Conservation (phyloP, 2,888 invertebrate species). For the Choristoneura rosaceana region DNA sequence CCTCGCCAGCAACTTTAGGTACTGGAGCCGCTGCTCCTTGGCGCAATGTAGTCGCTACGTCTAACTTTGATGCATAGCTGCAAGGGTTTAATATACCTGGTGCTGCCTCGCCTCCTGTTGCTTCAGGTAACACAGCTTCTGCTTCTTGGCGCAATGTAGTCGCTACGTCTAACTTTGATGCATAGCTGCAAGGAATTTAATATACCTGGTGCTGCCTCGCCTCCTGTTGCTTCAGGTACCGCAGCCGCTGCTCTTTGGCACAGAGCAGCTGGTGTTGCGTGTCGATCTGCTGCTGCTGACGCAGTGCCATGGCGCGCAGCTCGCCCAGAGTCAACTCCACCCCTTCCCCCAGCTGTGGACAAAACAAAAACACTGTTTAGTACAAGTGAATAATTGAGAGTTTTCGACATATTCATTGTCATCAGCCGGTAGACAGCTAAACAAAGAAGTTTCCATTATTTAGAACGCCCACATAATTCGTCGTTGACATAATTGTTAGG, state of each 20-base stretch:
- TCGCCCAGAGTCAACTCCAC: slow-evolving; percentile 96
- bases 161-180: slow-evolving; percentile 87
- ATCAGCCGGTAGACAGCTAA: no score
- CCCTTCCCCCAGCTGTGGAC: slow-evolving; percentile 93
- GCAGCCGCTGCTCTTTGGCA: slow-evolving; percentile 96
- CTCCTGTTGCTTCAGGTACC: slow-evolving; percentile 97
- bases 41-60: slow-evolving; percentile 88
- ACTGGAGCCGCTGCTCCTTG: slow-evolving; percentile 96
- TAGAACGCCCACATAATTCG: no score
- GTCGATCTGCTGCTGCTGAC: slow-evolving; percentile 99
- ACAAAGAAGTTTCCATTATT: no score
- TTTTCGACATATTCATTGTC: no score
- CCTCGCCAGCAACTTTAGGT: slow-evolving; percentile 95
- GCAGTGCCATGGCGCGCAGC: slow-evolving; percentile 98
- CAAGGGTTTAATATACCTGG: slow-evolving; percentile 71
- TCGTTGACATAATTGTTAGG: no score
- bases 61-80: slow-evolving; percentile 88
- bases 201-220: slow-evolving; percentile 88
- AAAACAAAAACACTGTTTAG: slow-evolving; percentile 62
- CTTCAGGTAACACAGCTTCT: slow-evolving; percentile 96
- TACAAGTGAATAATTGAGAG: neutral
- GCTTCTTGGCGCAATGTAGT: slow-evolving; percentile 95
- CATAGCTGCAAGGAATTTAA: no score
- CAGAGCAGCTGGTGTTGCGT: slow-evolving; percentile 96
- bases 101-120: slow-evolving; percentile 94